These are phyloP conservation scores for Bothrops jararaca DNA, from an alignment of 2,113 vertebrate genomes.

Conservation along the genomic window DNA sequence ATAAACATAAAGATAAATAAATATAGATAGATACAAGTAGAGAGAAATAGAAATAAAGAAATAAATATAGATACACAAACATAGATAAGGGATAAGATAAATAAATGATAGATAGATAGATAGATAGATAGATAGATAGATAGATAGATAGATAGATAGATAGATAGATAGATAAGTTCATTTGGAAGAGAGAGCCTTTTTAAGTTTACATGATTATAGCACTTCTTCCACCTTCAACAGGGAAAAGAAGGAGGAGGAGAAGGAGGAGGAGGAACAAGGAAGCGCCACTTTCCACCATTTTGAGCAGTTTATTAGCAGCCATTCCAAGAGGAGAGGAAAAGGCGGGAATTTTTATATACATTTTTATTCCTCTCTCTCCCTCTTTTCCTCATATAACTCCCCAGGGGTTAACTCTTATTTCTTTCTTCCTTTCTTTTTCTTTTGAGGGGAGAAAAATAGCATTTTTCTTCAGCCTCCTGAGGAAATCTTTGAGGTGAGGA, in stretches of 20 bases:
- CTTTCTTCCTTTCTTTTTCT: not conserved
- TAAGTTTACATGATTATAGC: not conserved
- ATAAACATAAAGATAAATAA: no score
- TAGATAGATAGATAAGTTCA: not conserved
- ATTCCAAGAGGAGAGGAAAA: not conserved
- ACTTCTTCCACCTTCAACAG: not conserved
- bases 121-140: no score
- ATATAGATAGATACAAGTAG: no score
- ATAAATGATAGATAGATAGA: no score
- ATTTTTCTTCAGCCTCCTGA: not conserved
- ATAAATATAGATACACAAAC: no score
- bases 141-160: not conserved
- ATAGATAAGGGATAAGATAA: no score
- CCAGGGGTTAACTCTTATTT: not conserved
- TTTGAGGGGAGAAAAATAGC: not conserved
- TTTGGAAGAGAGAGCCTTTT: not conserved
- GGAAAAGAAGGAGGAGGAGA: not conserved
- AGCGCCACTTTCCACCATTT: not conserved
- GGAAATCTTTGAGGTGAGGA: not conserved
- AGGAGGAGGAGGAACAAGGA: not conserved
- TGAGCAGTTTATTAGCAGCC: not conserved
- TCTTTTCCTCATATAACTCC: not conserved
- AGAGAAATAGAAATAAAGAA: no score
- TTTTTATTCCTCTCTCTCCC: not conserved
- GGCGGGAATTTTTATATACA: not conserved